A percentile compares a stretch with the other conserved stretches of the same genome.
Evolutionary conservation across 1,140 invertebrate species (phyloP).

Genomic region (Yoshiicerus persimilis): DNA sequence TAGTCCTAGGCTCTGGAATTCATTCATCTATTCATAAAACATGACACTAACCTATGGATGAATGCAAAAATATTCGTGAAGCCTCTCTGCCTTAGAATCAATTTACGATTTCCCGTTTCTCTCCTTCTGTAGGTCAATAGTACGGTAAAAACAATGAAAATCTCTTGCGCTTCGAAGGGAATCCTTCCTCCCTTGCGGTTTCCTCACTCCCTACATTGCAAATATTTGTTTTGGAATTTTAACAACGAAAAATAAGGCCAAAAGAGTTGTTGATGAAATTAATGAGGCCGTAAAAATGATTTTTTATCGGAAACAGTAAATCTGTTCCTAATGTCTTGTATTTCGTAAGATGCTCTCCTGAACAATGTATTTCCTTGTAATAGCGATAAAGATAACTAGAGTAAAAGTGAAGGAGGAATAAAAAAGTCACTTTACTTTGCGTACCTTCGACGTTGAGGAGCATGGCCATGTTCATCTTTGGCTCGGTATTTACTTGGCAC

Average conservation of each 20-base stretch:
- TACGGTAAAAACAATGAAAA: neutral
- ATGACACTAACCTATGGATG: constrained; percentile 4
- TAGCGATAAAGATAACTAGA: no score
- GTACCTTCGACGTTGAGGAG: constrained; percentile 76
- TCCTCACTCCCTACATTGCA: neutral
- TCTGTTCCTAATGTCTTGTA: neutral
- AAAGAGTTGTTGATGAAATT: neutral
- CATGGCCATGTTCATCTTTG: constrained; percentile 79
- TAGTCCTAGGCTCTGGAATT: neutral
- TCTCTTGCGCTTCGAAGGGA: neutral
- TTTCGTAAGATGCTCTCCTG: neutral
- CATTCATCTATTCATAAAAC: neutral
- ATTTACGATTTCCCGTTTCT: neutral
- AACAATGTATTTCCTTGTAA: neutral
- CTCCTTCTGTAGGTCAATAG: neutral
- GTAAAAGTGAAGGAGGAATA: neutral
- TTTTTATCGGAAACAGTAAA: neutral
- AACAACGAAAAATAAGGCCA: neutral
- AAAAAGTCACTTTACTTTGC: constrained; percentile 40
- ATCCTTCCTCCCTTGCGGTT: neutral
- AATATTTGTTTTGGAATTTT: neutral
- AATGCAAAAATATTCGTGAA: neutral
- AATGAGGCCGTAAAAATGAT: neutral
- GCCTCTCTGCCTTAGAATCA: neutral
- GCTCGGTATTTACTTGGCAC: constrained; percentile 69